phyloP scores from a whole-genome alignment of 2,113 vertebrate species.

The Aplodontia rufa region DNA sequence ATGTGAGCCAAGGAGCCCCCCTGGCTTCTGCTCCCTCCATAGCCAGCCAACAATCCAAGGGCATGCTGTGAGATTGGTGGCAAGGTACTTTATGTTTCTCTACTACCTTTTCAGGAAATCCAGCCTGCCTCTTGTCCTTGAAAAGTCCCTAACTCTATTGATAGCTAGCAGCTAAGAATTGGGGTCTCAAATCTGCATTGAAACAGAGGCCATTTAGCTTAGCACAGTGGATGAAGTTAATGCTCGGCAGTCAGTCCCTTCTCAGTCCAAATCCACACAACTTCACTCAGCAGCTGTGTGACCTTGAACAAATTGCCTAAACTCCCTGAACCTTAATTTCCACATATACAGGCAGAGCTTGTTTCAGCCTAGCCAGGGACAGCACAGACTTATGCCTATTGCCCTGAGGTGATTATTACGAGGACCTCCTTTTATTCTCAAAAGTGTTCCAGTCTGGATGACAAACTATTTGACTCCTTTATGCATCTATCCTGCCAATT shows the following conservation, averaged over 20 bases:
- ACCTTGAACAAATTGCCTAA: background rate
- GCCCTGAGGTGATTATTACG: background rate
- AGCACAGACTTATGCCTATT: background rate
- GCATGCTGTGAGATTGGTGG: background rate
- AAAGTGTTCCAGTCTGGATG: background rate
- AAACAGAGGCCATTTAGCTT: background rate
- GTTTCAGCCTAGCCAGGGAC: background rate
- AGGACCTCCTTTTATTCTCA: background rate
- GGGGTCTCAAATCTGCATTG: background rate
- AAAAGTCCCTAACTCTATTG: background rate
- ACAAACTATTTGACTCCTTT: background rate
- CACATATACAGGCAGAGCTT: background rate
- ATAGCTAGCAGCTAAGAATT: background rate
- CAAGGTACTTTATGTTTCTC: background rate
- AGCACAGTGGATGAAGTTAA: background rate
- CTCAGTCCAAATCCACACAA: background rate
- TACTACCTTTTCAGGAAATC: background rate
- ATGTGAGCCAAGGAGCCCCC: background rate
- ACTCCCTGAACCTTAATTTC: background rate
- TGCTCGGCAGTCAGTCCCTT: background rate
- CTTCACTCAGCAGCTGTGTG: background rate
- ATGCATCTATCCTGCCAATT: background rate
- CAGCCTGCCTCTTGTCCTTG: background rate
- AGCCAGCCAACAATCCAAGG: background rate
- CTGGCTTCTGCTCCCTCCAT: background rate